A percentile compares a stretch with the other conserved stretches of the same genome.
Conservation (phyloP, 1,140 invertebrate genomes). For the Trachelipus rathkii region DNA sequence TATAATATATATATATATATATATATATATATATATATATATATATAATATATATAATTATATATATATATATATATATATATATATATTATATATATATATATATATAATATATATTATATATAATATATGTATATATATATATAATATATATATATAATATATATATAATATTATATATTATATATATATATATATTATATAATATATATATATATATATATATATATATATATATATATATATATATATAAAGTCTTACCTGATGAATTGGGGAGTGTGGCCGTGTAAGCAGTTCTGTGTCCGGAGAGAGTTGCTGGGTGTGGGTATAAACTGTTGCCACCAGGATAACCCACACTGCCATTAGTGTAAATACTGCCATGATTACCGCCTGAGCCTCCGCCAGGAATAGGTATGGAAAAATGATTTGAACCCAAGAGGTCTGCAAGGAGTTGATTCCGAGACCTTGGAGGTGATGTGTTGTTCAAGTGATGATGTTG, state of each 20-base stretch:
- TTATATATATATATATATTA: too few species aligned
- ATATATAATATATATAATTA: too few species aligned
- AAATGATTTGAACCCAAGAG: conserved; percentile 25
- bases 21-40: conserved; percentile 4
- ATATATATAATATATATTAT: too few species aligned
- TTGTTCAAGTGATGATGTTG: conserved; percentile 26
- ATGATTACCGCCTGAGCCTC: background rate
- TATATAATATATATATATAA: too few species aligned
- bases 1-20: background rate
- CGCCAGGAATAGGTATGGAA: conserved; percentile 22
- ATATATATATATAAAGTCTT: background rate
- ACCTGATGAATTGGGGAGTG: background rate
- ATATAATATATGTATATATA: too few species aligned
- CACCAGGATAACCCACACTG: conserved; percentile 3
- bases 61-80: too few species aligned
- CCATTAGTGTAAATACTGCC: conserved; percentile 21
- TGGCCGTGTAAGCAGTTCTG: conserved; percentile 38
- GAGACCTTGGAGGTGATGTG: conserved; percentile 20
- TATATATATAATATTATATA: too few species aligned
- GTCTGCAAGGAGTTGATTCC: conserved; percentile 34
- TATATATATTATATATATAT: too few species aligned
- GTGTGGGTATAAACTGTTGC: conserved; percentile 28
- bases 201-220: too few species aligned
- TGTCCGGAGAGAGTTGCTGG: conserved; percentile 40
- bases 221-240: background rate